These are phyloP conservation scores for Naja naja DNA, from an alignment of 2,113 vertebrate species.

Conservation along the genomic window DNA sequence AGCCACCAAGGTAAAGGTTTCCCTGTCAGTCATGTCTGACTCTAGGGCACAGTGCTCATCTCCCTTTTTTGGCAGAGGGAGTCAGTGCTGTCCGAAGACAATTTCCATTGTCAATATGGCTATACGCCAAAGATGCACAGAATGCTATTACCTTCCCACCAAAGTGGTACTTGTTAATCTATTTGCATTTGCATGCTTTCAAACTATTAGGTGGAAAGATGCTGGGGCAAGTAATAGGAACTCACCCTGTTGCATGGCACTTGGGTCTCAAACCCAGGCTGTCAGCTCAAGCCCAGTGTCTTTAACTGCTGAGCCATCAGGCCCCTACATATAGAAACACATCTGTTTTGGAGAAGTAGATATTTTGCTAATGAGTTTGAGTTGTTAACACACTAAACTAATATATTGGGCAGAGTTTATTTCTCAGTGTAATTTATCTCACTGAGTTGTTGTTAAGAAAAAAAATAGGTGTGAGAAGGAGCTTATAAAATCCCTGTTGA, in stretches of 20 bases:
- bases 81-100: neutral
- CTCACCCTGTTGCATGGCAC: neutral
- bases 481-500: neutral
- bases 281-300: neutral
- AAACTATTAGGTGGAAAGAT: neutral
- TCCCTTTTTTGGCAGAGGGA: neutral
- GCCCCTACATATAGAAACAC: neutral
- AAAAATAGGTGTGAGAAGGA: neutral
- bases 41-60: neutral
- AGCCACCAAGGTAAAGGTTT: neutral
- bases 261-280: neutral
- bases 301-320: neutral
- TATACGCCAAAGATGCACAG: neutral
- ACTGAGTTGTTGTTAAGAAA: neutral
- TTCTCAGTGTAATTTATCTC: neutral
- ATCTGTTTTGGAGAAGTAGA: neutral
- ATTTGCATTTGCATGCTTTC: neutral
- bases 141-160: neutral
- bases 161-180: neutral
- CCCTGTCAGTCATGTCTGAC: neutral
- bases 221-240: neutral
- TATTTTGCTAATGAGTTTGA: neutral
- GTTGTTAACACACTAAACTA: neutral
- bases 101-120: neutral
- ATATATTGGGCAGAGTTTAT: neutral